Evolutionary conservation across 64 coral and sea anemone species (phyloP).

Genomic region (Dendronephthya gigantea): DNA sequence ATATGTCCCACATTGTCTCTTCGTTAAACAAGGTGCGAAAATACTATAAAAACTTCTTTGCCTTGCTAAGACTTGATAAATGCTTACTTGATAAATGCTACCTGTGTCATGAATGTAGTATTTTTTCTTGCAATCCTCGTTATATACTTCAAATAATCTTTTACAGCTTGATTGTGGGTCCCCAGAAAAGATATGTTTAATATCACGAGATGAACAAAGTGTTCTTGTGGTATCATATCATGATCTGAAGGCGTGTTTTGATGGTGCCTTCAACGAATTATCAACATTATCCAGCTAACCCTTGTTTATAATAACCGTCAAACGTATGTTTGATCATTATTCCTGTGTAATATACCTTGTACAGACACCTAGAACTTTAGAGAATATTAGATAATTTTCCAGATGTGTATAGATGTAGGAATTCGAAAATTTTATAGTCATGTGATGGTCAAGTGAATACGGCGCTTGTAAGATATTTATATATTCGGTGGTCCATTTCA

Average conservation of each 20-base stretch:
- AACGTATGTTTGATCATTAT: neutral
- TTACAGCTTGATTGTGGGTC: slow-evolving; percentile 78
- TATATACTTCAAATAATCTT: neutral
- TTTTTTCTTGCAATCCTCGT: too few species aligned
- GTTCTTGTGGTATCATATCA: slow-evolving; percentile 90
- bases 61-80: too few species aligned
- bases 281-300: neutral
- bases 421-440: neutral
- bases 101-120: too few species aligned
- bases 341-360: slow-evolving; percentile 1
- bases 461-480: neutral
- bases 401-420: slow-evolving; percentile 9
- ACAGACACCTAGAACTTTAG: neutral
- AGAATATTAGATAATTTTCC: neutral
- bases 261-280: slow-evolving; percentile 68
- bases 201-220: slow-evolving; percentile 84
- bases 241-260: slow-evolving; percentile 74
- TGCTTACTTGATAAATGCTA: too few species aligned
- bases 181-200: slow-evolving; percentile 74
- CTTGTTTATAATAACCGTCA: neutral
- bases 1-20: slow-evolving; percentile 10
- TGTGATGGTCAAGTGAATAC: neutral
- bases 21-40: neutral
- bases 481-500: neutral
- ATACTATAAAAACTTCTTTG: too few species aligned